These are phyloP conservation scores for Capreolus pygargus DNA, from an alignment of 2,113 vertebrate genomes.

Conservation along the genomic window DNA sequence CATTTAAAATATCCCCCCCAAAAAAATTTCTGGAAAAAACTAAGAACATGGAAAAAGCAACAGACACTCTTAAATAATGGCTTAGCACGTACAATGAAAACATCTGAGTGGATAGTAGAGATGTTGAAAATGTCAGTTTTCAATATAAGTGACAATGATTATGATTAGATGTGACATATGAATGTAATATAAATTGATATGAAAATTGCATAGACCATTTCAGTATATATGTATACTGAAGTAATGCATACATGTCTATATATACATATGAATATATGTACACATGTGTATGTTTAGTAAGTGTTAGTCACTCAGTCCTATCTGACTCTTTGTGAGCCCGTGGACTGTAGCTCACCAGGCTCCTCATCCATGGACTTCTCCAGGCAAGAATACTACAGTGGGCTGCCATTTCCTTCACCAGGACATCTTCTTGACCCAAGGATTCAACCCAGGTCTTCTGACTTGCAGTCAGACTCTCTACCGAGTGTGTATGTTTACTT, in stretches of 20 bases:
- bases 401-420: background rate
- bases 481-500: accelerated
- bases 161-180: background rate
- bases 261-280: background rate
- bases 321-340: background rate
- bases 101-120: background rate
- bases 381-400: background rate
- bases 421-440: accelerated
- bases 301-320: background rate
- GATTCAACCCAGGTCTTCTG: background rate
- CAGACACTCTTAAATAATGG: background rate
- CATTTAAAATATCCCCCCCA: background rate
- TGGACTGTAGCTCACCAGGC: background rate
- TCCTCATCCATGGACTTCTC: background rate
- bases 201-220: background rate
- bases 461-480: background rate
- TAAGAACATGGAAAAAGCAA: background rate
- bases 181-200: background rate
- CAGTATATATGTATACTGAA: background rate
- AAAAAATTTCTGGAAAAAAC: background rate
- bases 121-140: background rate
- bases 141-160: background rate
- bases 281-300: background rate
- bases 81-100: background rate
- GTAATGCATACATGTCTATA: background rate